A percentile compares a stretch with the other conserved stretches of the same genome.
phyloP scores from a whole-genome alignment of 2,797 vertebrate species.

The Momotus momota region DNA sequence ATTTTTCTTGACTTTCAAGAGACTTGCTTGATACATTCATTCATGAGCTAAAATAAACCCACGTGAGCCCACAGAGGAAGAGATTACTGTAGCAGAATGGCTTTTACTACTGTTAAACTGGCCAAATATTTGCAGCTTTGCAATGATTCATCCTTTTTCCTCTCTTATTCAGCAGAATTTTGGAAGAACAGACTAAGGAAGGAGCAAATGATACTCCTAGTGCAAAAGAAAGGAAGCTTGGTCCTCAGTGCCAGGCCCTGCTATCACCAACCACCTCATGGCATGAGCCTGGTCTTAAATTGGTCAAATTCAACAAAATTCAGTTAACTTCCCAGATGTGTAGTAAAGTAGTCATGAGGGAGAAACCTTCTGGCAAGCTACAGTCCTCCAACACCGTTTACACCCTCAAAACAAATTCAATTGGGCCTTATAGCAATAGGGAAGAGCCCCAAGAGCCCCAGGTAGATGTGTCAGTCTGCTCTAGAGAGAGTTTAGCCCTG shows the following conservation, averaged over 20 bases:
- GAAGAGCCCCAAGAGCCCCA: background rate
- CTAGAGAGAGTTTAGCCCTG: background rate
- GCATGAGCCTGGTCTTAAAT: background rate
- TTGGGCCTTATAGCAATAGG: background rate
- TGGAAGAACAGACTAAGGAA: constrained; percentile 37
- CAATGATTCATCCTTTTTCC: constrained; percentile 56
- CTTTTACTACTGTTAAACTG: background rate
- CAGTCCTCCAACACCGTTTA: background rate
- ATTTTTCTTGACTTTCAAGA: constrained; percentile 37
- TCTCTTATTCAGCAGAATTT: constrained; percentile 37
- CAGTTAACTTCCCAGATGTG: background rate
- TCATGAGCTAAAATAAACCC: constrained; percentile 20
- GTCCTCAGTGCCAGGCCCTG: background rate
- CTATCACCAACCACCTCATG: background rate
- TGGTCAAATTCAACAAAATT: background rate
- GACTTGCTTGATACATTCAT: background rate
- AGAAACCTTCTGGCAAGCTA: background rate
- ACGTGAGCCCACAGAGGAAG: constrained; percentile 31
- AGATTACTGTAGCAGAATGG: constrained; percentile 21
- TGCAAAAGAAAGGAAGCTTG: background rate
- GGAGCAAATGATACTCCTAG: background rate
- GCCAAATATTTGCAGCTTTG: constrained; percentile 59
- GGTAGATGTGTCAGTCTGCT: background rate
- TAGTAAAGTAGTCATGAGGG: background rate
- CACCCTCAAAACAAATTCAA: background rate